Evolutionary conservation across 2,113 vertebrate species (phyloP), one percentile per base, ranked within the genome.

Genomic region (Podiceps cristatus): DNA sequence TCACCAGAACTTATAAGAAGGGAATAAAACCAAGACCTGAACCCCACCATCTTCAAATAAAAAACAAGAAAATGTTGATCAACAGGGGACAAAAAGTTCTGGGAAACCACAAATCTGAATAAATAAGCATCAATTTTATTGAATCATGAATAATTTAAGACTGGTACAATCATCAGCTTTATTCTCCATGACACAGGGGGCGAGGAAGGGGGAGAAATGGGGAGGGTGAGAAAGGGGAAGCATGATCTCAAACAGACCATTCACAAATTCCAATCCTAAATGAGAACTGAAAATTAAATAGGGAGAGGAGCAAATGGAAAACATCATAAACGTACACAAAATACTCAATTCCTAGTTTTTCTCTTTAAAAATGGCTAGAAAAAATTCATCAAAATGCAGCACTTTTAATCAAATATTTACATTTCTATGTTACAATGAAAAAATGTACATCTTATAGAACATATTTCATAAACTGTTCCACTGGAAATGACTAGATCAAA

Each of bases 121-220:
- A 99, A 99, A 99, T 99, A 99, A 99, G 99, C 98, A 99, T 99
- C 98, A 97, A 98, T 98, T 99, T 99, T 99, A 99, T 99, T 99
- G 98, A 98, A 99, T 99, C 98, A 98, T 99, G 99, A 99, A 99
- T 99, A 99, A 99, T 99, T 99, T 99, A 99, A 99, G 99, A 99
- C 99, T 98, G 99, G 98, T 99, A 99, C 99, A 99, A 99, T 99
- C 99, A 99, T 99, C 98, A 98, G 98, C 98, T 99, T 99, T 98
- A 98, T 98, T 98, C 98, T 98, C 98, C 94, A 97, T 98, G 98
- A 98, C 96, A 97, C 67, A 88, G 96, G 18, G 95, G 94, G 53
- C 0, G 29, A 77, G 90, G 49, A 56, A 91, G 79, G 88, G 86
- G 59, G 52, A 64, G 79, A 86, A 84, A 90, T 0, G 2, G 75